Evolutionary conservation across 2,888 invertebrate genomes (phyloP).

Genomic region (Melolontha melolontha): DNA sequence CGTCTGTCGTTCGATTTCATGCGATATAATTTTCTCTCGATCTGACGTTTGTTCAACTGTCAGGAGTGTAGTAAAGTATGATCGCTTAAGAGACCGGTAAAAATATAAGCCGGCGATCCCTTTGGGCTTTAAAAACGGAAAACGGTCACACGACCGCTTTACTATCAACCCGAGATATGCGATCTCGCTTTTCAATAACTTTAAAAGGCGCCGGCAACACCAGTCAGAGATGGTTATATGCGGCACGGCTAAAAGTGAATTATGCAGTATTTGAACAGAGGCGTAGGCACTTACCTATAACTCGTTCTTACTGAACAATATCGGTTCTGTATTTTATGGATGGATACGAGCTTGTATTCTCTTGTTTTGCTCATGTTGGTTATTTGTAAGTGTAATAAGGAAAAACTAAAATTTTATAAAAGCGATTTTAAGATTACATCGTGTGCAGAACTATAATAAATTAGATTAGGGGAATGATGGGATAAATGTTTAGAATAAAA

Average conservation of each 20-base stretch:
- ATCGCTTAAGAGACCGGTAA: conserved; percentile 42
- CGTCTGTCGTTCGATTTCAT: conserved; percentile 5
- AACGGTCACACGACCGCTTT: conserved; percentile 54
- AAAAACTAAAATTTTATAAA: too few relatives aligned
- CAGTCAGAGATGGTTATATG: conserved; percentile 25
- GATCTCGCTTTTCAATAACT: conserved; percentile 65
- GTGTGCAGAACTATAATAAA: too few relatives aligned
- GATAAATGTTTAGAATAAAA: too few relatives aligned
- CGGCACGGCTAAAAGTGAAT: conserved; percentile 32
- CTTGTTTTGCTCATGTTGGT: too few relatives aligned
- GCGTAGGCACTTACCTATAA: conserved; percentile 8
- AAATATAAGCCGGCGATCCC: conserved; percentile 37
- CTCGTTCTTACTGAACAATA: too few relatives aligned
- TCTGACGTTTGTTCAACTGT: conserved; percentile 39
- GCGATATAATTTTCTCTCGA: conserved; percentile 4
- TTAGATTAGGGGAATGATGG: too few relatives aligned
- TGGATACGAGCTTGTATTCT: too few relatives aligned
- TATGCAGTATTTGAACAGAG: conserved; percentile 34
- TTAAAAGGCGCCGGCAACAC: conserved; percentile 60
- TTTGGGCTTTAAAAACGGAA: conserved; percentile 43
- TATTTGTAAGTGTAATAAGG: too few relatives aligned
- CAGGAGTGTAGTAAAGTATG: conserved; percentile 43
- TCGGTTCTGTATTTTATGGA: too few relatives aligned
- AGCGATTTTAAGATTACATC: too few relatives aligned
- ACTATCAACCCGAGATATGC: conserved; percentile 63